Evolutionary conservation across 2,113 vertebrate species (phyloP), one percentile per base, ranked within the genome.

Genomic region (Siniperca chuatsi): DNA sequence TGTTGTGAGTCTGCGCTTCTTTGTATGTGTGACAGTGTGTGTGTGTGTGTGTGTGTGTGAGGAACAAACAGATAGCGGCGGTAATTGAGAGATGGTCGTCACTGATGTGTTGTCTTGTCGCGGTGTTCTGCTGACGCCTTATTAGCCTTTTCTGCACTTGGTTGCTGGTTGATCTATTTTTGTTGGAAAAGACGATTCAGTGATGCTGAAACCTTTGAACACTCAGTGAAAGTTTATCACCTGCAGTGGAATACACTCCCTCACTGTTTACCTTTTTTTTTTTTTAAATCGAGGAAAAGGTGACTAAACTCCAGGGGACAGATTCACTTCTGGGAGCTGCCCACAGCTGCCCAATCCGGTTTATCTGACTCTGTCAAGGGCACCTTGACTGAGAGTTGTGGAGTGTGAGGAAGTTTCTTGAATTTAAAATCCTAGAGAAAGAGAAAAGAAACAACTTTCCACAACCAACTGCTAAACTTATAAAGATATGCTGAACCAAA

Each of bases 1-100:
- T 37, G 66, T 72, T 68, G 78, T 76, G 83, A 33, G 57, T 77
- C 11, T 77, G 15, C 55, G 46, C n/a, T 12, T 72, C n/a, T 73
- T 11, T 77, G 48, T 33, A 8, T 52, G 62, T 70, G 40, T 71
- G 78, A 48, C 2, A 16, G 7, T 54, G 55, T 54, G 46, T 66
- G 46, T 75, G 33, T 2, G 46, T 48, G 46, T 75, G 7, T 54
- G 55, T 54, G 44, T 66, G 46, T 75, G 33, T 74, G 72, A 48
- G 71, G 20, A 10, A 9, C 61, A 65, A 75, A 74, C 21, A 42
- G 57, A 85, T 52, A 23, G 52, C 10, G 13, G 65, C 12, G 23
- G 60, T 80, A 80, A 79, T 68, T 79, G 67, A 89, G 70, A 82
- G 74, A 70, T 71, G 37, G 76, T 74, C 8, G 18, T 83, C 62